phyloP scores from a whole-genome alignment of 2,888 invertebrate species.

The Stomorhina lunata region DNA sequence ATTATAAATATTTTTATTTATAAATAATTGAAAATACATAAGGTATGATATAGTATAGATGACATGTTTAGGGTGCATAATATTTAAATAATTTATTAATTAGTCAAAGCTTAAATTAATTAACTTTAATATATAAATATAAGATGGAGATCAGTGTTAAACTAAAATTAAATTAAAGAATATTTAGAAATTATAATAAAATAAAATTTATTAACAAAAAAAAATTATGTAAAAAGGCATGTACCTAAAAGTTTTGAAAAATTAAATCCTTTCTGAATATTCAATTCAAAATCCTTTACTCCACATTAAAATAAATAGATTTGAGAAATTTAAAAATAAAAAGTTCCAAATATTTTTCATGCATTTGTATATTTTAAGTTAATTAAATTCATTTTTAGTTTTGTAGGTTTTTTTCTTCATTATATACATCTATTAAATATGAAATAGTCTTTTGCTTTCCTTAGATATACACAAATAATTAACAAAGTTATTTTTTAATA shows the following conservation, averaged over 20 bases:
- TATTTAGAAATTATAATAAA: not conserved
- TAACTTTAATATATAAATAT: not conserved
- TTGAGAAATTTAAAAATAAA: not conserved
- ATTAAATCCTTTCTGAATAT: too few relatives aligned
- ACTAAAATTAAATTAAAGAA: not conserved
- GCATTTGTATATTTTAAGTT: slow-evolving; percentile 12
- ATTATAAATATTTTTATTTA: not conserved
- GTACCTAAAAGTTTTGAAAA: too few relatives aligned
- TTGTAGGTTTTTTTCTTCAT: slow-evolving; percentile 24
- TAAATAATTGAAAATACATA: slow-evolving; percentile 15
- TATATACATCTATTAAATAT: slow-evolving; percentile 53
- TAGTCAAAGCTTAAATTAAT: not conserved
- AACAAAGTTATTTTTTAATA: slow-evolving; percentile 8
- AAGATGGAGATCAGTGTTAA: slow-evolving; percentile 40
- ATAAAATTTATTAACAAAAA: not conserved
- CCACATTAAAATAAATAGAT: too few relatives aligned
- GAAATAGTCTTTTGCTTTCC: slow-evolving; percentile 70
- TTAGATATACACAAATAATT: slow-evolving; percentile 57
- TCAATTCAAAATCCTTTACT: too few relatives aligned
- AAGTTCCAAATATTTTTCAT: not conserved
- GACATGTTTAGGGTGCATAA: not conserved
- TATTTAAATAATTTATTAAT: not conserved
- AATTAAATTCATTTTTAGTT: slow-evolving; percentile 24
- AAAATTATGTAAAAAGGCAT: too few relatives aligned
- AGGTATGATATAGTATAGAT: not conserved